Percentiles rank a stretch among this genome's conserved stretches.
phyloP scores from a whole-genome alignment of 2,797 vertebrate genomes.

The Brachymystax lenok region DNA sequence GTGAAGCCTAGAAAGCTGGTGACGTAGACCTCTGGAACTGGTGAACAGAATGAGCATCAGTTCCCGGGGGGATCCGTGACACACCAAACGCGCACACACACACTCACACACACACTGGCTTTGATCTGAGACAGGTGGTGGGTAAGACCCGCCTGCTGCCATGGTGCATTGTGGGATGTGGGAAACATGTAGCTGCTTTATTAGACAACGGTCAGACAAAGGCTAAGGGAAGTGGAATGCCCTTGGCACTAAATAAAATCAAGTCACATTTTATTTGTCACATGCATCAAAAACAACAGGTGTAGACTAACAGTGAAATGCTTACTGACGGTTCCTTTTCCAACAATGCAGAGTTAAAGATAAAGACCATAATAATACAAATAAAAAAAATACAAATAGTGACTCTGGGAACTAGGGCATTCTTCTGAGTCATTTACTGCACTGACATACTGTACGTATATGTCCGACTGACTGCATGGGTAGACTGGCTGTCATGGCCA shows the following conservation, averaged over 20 bases:
- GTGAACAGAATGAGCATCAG: too few relatives aligned
- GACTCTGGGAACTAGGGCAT: not conserved
- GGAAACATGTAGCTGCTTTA: slow-evolving; percentile 37
- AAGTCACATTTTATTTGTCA: too few relatives aligned
- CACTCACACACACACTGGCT: not conserved
- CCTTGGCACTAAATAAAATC: slow-evolving; percentile 17
- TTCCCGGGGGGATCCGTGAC: too few relatives aligned
- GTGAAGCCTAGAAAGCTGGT: too few relatives aligned
- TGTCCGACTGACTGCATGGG: not conserved
- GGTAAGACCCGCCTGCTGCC: slow-evolving; percentile 20
- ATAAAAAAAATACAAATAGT: too few relatives aligned
- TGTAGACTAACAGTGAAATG: too few relatives aligned
- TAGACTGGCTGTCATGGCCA: not conserved
- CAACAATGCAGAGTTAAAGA: too few relatives aligned
- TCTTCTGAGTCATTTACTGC: not conserved
- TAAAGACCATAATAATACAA: too few relatives aligned
- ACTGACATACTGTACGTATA: too few relatives aligned
- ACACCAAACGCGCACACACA: not conserved
- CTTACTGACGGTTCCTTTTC: too few relatives aligned
- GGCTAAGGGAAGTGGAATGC: slow-evolving; percentile 22
- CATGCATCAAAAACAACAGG: too few relatives aligned
- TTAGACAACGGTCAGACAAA: slow-evolving; percentile 23
- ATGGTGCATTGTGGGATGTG: slow-evolving; percentile 44
- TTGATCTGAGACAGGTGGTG: slow-evolving; percentile 27
- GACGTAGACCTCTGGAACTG: too few relatives aligned